Evolutionary conservation across 2,888 invertebrate species (phyloP), one percentile per base, ranked within the genome.

Genomic region (Caenorhabditis drosophilae): DNA sequence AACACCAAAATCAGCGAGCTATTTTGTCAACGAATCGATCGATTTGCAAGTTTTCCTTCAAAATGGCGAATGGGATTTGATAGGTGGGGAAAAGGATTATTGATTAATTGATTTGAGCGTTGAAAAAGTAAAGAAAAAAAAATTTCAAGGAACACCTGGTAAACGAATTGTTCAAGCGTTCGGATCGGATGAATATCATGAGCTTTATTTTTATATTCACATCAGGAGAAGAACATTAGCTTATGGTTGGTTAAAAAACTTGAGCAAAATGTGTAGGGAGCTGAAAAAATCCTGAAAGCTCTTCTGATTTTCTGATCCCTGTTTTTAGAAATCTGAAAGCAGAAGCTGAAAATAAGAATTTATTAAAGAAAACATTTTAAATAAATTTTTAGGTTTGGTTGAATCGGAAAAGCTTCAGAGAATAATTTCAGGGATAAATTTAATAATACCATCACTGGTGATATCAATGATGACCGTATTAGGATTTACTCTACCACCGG

Each of bases 41-140:
- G 75, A 75, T 50, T 44, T 75, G 4, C 75, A 75, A 67, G 75
- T 75, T 2, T 75, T 66, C 40, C 42, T 75, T 4, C 59, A 62
- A 26, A 75, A 75, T 46, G 75, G 75, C 22, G 75, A 75, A 51
- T 75, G 75, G 75, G 75, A 75, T 64, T 48, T 75, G 40, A 53
- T 62, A 1, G 49, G 68, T 68, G n/a, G n/a, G n/a, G n/a, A n/a
- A n/a, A n/a, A n/a, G n/a, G n/a, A n/a, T n/a, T n/a, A n/a, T n/a
- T n/a, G n/a, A n/a, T n/a, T n/a, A n/a, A n/a, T n/a, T n/a, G n/a
- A n/a, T n/a, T n/a, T n/a, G n/a, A n/a, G 12, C 3, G 12, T 7
- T 22, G 15, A 15, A 26, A 34, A 23, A 41, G 22, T 40, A 41
- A 6, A 6, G n/a, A 22, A 31, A 20, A n/a, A 2, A 16, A n/a